A percentile compares a stretch with the other conserved stretches of the same genome.
Conservation (phyloP, 2,797 vertebrate genomes). For the Anas georgica region DNA sequence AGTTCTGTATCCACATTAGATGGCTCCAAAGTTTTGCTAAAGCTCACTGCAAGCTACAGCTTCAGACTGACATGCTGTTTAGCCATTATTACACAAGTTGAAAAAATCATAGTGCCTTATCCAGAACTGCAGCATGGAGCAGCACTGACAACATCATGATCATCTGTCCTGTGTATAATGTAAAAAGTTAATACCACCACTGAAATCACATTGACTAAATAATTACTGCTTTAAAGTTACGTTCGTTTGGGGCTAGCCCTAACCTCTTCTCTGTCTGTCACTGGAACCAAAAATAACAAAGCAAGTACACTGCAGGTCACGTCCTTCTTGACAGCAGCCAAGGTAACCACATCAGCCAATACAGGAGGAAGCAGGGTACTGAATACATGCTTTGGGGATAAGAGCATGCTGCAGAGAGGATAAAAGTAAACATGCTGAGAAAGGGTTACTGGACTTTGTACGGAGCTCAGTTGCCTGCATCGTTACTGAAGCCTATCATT, state of each 20-base stretch:
- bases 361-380: not conserved
- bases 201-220: not conserved
- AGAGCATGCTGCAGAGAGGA: not conserved
- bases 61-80: accelerated
- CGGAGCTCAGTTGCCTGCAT: not conserved
- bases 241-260: not conserved
- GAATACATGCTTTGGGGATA: not conserved
- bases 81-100: not conserved
- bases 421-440: not conserved
- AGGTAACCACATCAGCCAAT: not conserved
- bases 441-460: not conserved
- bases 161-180: not conserved
- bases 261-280: not conserved
- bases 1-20: not conserved
- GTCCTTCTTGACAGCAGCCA: not conserved
- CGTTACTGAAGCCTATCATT: accelerated
- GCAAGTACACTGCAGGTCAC: not conserved
- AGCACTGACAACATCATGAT: not conserved
- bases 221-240: not conserved
- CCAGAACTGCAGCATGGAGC: not conserved
- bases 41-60: not conserved
- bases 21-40: constrained; percentile 45
- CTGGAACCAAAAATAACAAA: not conserved
- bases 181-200: not conserved
- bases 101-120: not conserved